Conservation (phyloP, 1,140 invertebrate genomes). For the Steinernema khuongi region DNA sequence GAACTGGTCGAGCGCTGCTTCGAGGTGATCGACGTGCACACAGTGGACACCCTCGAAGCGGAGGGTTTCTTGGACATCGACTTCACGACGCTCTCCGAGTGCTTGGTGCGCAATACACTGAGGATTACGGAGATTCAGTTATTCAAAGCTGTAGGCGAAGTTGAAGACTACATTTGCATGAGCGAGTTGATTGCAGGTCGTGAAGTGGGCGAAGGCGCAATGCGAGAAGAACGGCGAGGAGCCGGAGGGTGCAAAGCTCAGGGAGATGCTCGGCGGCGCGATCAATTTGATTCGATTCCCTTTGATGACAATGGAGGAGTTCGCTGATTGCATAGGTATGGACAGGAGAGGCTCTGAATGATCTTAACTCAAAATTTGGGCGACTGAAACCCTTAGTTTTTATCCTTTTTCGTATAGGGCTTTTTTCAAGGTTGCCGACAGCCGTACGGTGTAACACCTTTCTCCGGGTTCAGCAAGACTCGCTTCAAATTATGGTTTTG, state of each 20-base stretch:
- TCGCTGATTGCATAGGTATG: constrained; percentile 74
- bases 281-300: constrained; percentile 75
- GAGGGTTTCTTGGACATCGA: constrained; percentile 82
- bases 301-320: constrained; percentile 79
- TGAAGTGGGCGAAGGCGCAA: constrained; percentile 27
- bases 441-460: too few relatives aligned
- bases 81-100: constrained; percentile 72
- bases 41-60: constrained; percentile 72
- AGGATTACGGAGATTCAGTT: constrained; percentile 75
- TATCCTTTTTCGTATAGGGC: too few relatives aligned
- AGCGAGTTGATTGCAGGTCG: background rate
- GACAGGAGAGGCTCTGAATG: background rate
- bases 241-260: constrained; percentile 69
- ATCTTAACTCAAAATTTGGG: too few relatives aligned
- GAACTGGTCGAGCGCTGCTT: constrained; percentile 73
- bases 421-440: too few relatives aligned
- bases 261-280: constrained; percentile 67
- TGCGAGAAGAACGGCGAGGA: constrained; percentile 68
- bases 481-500: too few relatives aligned
- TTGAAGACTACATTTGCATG: background rate
- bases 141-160: constrained; percentile 66
- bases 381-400: too few relatives aligned
- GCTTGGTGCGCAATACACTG: constrained; percentile 76
- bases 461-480: too few relatives aligned
- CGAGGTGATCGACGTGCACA: constrained; percentile 79